These are phyloP conservation scores for Sciaenops ocellatus DNA, from an alignment of 2,797 vertebrate genomes.

Conservation along the genomic window DNA sequence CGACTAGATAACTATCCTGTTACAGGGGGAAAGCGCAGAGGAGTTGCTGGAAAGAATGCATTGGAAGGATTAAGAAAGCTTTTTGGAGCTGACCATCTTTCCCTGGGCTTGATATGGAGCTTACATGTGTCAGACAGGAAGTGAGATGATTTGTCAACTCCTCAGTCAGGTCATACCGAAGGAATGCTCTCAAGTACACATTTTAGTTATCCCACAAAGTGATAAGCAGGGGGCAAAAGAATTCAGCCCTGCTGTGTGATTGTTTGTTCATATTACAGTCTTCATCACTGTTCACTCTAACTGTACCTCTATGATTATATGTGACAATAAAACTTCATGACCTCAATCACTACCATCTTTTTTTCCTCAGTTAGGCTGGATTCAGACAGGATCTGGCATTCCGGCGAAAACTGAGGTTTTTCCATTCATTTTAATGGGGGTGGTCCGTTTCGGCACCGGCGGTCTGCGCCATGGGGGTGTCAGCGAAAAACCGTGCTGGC, in stretches of 20 bases:
- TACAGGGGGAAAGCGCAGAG: constrained; percentile 24
- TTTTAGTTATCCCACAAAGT: not conserved
- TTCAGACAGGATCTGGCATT: too few species aligned
- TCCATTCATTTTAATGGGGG: too few species aligned
- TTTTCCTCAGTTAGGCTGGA: too few species aligned
- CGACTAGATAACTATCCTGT: constrained; percentile 52
- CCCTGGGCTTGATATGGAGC: constrained; percentile 28
- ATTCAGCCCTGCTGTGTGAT: not conserved
- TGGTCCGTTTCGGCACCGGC: too few species aligned
- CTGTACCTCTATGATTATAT: too few species aligned
- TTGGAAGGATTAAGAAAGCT: constrained; percentile 49
- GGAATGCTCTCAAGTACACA: not conserved
- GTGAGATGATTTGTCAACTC: constrained; percentile 37
- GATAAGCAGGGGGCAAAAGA: constrained; percentile 13
- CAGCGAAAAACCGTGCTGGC: too few species aligned
- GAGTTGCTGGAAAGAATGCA: constrained; percentile 59
- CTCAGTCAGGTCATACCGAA: constrained; percentile 12
- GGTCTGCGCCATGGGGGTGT: too few species aligned
- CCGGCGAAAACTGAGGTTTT: too few species aligned
- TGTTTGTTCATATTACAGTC: not conserved
- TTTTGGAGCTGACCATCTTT: constrained; percentile 44
- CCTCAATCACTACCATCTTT: not conserved
- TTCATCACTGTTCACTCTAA: not conserved
- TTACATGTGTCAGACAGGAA: constrained; percentile 39
- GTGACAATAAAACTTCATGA: not conserved